Evolutionary conservation across 2,797 vertebrate genomes (phyloP).

Genomic region (Euphonia xanthogaster): DNA sequence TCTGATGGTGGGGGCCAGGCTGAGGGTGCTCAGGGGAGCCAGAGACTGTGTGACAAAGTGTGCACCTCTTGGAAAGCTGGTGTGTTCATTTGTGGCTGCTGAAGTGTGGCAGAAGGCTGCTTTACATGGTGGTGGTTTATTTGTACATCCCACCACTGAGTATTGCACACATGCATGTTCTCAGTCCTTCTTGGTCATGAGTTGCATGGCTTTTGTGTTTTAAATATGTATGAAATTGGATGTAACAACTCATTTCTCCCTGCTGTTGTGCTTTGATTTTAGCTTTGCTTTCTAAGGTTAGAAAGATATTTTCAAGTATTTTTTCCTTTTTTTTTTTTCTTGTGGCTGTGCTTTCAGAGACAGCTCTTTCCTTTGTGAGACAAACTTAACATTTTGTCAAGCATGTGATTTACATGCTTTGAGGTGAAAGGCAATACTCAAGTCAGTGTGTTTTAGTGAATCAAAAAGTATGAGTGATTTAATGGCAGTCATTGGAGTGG

Average conservation of each 20-base stretch:
- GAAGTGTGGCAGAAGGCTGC: neutral
- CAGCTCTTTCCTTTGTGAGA: neutral
- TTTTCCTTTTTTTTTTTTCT: neutral
- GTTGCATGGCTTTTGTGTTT: neutral
- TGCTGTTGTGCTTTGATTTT: neutral
- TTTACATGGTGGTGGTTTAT: neutral
- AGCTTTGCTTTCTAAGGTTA: neutral
- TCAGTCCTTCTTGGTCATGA: neutral
- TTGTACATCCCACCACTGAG: neutral
- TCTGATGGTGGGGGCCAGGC: neutral
- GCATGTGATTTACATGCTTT: neutral
- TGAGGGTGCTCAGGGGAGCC: neutral
- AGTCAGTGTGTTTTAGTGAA: neutral
- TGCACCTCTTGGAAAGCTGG: neutral
- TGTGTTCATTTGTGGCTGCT: neutral
- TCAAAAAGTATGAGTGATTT: neutral
- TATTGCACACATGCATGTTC: accelerated
- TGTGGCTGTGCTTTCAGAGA: neutral
- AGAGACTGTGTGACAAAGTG: accelerated
- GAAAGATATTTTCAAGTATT: neutral
- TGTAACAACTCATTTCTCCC: neutral
- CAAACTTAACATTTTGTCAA: neutral
- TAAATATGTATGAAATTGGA: neutral
- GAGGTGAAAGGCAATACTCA: neutral
- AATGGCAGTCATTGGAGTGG: neutral